These are phyloP conservation scores for Rattus norvegicus DNA, from an alignment of 2,113 vertebrate genomes.

Conservation along the genomic window DNA sequence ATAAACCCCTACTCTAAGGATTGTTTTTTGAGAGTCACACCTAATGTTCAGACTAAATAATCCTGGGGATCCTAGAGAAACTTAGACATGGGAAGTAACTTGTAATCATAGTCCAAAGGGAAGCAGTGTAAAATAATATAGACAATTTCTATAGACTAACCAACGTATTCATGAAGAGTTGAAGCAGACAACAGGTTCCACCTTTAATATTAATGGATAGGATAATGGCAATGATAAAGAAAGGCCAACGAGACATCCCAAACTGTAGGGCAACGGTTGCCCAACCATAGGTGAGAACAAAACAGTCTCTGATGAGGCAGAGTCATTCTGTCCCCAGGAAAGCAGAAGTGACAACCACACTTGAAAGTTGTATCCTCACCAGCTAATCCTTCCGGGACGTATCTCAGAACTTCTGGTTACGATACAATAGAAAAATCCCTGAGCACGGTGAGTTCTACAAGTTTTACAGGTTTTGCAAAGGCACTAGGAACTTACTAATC, in stretches of 20 bases:
- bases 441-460: background rate
- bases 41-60: background rate
- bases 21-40: background rate
- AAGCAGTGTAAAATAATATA: slow-evolving; percentile 14
- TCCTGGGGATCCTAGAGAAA: background rate
- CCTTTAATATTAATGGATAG: slow-evolving; percentile 2
- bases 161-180: background rate
- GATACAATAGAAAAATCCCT: background rate
- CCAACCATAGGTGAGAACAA: background rate
- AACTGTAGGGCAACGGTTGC: slow-evolving; percentile 8
- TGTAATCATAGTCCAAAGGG: background rate
- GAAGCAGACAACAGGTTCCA: background rate
- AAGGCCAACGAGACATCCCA: background rate
- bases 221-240: background rate
- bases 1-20: background rate
- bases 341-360: background rate
- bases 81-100: slow-evolving; percentile 11
- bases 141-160: background rate
- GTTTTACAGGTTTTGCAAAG: slow-evolving; percentile 54
- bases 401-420: background rate
- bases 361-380: background rate
- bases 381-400: background rate
- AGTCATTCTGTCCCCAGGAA: background rate
- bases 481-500: slow-evolving; percentile 41
- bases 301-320: background rate